These are phyloP conservation scores for Microctenopoma lineatum DNA, from an alignment of 2,797 vertebrate species.

Conservation along the genomic window DNA sequence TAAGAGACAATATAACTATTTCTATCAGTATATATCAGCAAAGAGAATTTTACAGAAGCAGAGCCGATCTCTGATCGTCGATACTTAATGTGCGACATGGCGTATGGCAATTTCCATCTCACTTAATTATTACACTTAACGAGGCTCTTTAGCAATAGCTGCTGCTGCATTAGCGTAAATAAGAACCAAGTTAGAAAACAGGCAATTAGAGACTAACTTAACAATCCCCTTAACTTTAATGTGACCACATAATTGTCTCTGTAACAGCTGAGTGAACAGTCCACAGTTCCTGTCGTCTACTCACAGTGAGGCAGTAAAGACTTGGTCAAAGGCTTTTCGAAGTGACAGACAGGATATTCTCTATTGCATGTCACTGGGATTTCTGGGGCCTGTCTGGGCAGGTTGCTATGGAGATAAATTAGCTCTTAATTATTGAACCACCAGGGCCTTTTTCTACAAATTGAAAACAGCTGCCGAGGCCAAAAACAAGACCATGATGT, in stretches of 20 bases:
- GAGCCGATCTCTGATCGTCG: too few species aligned
- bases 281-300: not conserved
- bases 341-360: not conserved
- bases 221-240: not conserved
- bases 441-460: not conserved
- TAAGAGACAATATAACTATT: not conserved
- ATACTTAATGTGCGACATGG: too few species aligned
- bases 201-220: not conserved
- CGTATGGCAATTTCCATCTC: not conserved
- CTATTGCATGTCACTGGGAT: not conserved
- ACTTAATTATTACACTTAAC: not conserved
- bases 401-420: conserved; percentile 16
- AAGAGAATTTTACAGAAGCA: not conserved
- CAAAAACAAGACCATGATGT: not conserved
- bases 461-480: not conserved
- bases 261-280: not conserved
- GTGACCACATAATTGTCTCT: not conserved
- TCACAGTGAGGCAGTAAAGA: not conserved
- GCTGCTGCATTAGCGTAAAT: not conserved
- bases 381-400: conserved; percentile 1
- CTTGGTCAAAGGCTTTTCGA: conserved; percentile 2
- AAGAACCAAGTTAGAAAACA: not conserved
- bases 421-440: not conserved
- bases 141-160: not conserved
- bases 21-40: not conserved